phyloP scores from a whole-genome alignment of 2,113 vertebrate genomes.

The Baryphthengus martii region DNA sequence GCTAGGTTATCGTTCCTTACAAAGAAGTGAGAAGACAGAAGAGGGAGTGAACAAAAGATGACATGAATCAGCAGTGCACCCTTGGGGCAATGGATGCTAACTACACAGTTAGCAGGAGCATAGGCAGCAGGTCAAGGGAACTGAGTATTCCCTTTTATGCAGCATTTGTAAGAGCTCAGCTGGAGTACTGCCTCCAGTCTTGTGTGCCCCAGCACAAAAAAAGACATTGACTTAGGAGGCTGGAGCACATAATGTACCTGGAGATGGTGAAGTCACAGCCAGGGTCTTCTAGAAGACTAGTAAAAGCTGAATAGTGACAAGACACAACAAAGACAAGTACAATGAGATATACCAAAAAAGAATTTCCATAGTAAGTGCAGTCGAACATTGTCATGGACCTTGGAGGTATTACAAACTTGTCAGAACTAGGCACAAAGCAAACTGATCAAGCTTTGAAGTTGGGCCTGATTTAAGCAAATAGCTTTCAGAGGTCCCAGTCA shows the following conservation, averaged over 20 bases:
- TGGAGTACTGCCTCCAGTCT: neutral
- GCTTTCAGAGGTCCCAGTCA: neutral
- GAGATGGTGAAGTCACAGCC: neutral
- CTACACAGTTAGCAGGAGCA: neutral
- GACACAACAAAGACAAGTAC: neutral
- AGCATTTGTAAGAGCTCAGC: neutral
- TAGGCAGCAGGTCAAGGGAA: neutral
- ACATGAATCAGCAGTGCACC: conserved; percentile 31
- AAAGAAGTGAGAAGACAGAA: too few relatives aligned
- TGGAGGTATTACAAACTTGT: neutral
- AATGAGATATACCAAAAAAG: neutral
- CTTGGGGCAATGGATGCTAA: conserved; percentile 28
- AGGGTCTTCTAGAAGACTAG: accelerated
- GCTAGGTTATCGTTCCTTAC: neutral
- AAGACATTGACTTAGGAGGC: neutral
- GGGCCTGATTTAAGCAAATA: neutral
- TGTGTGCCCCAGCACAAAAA: too few relatives aligned
- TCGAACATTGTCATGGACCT: neutral
- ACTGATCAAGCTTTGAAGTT: neutral
- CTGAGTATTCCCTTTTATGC: neutral
- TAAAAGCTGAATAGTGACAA: neutral
- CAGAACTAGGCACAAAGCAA: neutral
- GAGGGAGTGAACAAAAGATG: neutral
- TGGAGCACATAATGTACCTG: accelerated
- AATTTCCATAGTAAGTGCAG: neutral